Base-by-base conservation (phyloP, 2,888 invertebrate genomes). In the Rutpela maculata region DNA sequence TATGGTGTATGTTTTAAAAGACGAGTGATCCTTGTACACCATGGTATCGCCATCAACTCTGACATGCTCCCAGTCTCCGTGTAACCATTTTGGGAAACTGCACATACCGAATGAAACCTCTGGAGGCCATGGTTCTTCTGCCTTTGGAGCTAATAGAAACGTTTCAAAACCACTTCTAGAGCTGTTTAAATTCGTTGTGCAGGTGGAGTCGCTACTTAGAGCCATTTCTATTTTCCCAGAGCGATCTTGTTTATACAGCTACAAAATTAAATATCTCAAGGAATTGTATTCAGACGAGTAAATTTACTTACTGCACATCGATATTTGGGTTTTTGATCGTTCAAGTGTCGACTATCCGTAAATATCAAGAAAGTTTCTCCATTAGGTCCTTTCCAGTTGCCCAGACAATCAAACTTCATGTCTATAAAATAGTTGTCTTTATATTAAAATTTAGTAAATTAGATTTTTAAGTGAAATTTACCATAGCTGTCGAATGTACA, bases 151-250 rank as follows among this genome's bases (percentile, higher is more conserved):
- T 18, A 94, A 88, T 2, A 90, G 88, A 59, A 93, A 88, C 0
- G 91, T 92, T 86, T 94, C 93, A 83, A 91, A 92, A 38, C 93
- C 93, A 70, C 88, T 89, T 10, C 91, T 91, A 3, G 93, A 89
- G 83, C 91, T 92, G 50, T 90, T 86, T 35, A 93, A 89, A 82
- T 92, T 90, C 68, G 90, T 91, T 7, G 89, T 90, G 83, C 94
- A 94, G 50, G 93, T 93, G 4, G 93, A 93, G 85, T 94, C 94
- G 74, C 92, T 92, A 82, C 93, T 93, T 74, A 94, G 90, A 10
- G 93, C 92, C 86, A 94, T 90, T 80, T 91, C 90, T 6, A 93
- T 91, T 76, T 90, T 90, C 3, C 93, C 92, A 60, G 84, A 86
- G 38, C 88, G 87, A 67, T 85, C 84, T 80, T 84, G 81, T 74